phyloP scores from a whole-genome alignment of 2,113 vertebrate genomes.

The Triplophysa tibetana region DNA sequence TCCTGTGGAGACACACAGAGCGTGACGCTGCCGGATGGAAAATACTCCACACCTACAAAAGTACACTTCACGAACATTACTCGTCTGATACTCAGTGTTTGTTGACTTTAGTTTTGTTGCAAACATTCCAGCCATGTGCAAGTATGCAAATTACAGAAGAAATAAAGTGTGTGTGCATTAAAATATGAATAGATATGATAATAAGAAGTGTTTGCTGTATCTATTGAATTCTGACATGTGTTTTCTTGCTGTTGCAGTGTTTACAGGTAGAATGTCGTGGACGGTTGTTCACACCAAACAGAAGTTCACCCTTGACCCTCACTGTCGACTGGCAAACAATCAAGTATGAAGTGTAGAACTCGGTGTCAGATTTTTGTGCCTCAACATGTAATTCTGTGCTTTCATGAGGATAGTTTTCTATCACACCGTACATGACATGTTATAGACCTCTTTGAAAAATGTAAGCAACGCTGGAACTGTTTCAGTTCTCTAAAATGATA shows the following conservation, averaged over 20 bases:
- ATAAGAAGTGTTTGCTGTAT: neutral
- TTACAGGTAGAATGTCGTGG: conserved; percentile 80
- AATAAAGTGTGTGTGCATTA: neutral
- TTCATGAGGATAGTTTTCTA: too few species aligned
- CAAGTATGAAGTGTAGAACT: conserved; percentile 76
- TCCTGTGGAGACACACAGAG: conserved; percentile 79
- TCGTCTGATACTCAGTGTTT: too few species aligned
- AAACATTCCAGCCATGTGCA: too few species aligned
- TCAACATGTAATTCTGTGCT: neutral
- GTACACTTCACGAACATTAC: conserved; percentile 58
- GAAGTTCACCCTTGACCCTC: conserved; percentile 88
- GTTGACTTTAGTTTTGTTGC: too few species aligned
- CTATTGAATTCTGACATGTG: neutral
- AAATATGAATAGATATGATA: neutral
- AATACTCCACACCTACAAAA: conserved; percentile 88
- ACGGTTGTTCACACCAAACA: conserved; percentile 79
- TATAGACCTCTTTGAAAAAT: too few species aligned
- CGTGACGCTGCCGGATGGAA: conserved; percentile 85
- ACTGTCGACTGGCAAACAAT: conserved; percentile 96
- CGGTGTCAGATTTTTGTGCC: neutral
- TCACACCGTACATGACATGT: too few species aligned
- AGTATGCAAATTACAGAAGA: neutral
- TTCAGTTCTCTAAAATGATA: too few species aligned
- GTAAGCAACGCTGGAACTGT: too few species aligned
- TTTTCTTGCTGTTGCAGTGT: conserved; percentile 73